A percentile compares a stretch with the other conserved stretches of the same genome.
Evolutionary conservation across 1,140 invertebrate species (phyloP).

Genomic region (Penaeus japonicus): DNA sequence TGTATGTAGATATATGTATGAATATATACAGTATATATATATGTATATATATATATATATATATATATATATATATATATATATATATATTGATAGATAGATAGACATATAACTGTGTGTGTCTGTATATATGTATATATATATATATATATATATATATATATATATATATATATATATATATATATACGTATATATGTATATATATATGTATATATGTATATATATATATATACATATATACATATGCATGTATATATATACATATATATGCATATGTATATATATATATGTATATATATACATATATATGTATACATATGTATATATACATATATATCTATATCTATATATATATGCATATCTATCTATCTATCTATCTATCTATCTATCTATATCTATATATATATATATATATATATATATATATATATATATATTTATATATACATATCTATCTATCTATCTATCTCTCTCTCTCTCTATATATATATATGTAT

Average conservation of each 20-base stretch:
- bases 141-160: background rate
- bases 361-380: background rate
- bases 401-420: no score
- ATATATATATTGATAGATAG: background rate
- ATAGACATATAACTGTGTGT: background rate
- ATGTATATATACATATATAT: background rate
- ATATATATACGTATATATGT: background rate
- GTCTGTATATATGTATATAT: background rate
- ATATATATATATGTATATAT: background rate
- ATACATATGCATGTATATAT: background rate
- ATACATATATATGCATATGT: background rate
- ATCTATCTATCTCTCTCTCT: no score
- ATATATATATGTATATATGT: background rate
- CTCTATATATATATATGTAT: no score
- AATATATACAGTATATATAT: background rate
- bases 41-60: background rate
- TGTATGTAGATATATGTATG: no score
- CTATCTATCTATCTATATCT: no score
- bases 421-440: no score
- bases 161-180: background rate
- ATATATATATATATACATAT: background rate
- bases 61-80: no score
- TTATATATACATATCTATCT: no score
- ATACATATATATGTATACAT: background rate
- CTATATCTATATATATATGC: background rate